Evolutionary conservation across 2,797 vertebrate species (phyloP).

Genomic region (Pseudomugil tenellus): DNA sequence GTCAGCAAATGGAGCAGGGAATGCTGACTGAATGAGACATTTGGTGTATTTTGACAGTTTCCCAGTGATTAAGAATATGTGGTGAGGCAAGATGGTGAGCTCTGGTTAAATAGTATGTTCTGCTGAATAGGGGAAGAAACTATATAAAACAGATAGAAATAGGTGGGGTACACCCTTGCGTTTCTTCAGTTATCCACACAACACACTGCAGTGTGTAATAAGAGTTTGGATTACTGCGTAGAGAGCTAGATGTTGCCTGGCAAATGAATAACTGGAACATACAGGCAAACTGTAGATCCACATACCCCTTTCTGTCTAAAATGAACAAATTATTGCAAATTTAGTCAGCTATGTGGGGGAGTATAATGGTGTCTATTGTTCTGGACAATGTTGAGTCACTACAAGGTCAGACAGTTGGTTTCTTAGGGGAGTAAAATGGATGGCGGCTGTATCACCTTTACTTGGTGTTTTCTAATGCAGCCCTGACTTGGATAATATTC

Average conservation of each 20-base stretch:
- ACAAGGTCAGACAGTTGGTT: constrained; percentile 39
- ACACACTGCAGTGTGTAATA: constrained; percentile 18
- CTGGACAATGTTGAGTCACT: constrained; percentile 36
- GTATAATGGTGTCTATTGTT: constrained; percentile 66
- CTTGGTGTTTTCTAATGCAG: constrained; percentile 3
- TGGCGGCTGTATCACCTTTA: constrained; percentile 29
- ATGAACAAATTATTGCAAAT: constrained; percentile 60
- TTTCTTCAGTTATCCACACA: constrained; percentile 38
- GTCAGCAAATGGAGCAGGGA: constrained; percentile 22
- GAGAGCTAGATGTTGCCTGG: not conserved
- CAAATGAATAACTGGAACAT: not conserved
- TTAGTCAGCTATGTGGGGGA: constrained; percentile 57
- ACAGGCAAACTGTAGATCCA: not conserved
- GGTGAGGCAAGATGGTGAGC: constrained; percentile 33
- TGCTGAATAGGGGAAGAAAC: constrained; percentile 23
- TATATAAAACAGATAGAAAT: constrained; percentile 39
- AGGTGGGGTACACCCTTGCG: constrained; percentile 31
- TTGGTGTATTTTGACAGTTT: constrained; percentile 51
- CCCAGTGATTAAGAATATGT: constrained; percentile 51
- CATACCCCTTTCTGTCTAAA: constrained; percentile 30
- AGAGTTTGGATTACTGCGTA: constrained; percentile 13
- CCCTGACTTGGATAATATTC: not conserved
- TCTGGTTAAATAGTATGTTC: constrained; percentile 35
- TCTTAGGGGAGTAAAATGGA: constrained; percentile 9
- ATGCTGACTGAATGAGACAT: constrained; percentile 44